These are phyloP conservation scores for Cecropterus lyciades DNA, from an alignment of 1,140 invertebrate species.

Conservation along the genomic window DNA sequence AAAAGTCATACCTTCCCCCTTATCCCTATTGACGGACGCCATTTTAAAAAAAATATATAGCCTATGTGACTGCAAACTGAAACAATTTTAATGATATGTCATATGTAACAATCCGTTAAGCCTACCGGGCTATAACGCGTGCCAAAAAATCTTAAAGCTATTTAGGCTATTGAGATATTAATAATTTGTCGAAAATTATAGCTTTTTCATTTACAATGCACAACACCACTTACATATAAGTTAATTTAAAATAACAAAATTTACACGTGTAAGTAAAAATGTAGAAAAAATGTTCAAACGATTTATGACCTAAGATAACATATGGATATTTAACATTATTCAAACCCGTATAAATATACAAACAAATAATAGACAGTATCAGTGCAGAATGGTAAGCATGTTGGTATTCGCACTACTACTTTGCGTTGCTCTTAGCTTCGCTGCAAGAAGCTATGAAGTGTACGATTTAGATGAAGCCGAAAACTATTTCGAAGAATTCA, in stretches of 20 bases:
- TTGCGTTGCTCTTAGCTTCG: background rate
- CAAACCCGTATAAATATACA: background rate
- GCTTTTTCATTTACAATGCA: too few species aligned
- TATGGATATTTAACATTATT: background rate
- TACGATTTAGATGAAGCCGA: slow-evolving; percentile 1
- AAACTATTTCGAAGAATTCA: slow-evolving; percentile 20
- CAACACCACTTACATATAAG: too few species aligned
- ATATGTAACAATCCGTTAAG: too few species aligned
- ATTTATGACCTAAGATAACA: background rate
- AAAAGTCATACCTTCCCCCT: too few species aligned
- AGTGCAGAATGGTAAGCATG: slow-evolving; percentile 3
- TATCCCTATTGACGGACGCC: too few species aligned
- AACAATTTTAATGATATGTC: too few species aligned
- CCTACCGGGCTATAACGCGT: too few species aligned
- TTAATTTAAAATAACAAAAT: background rate
- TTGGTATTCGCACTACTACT: background rate
- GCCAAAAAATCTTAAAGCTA: too few species aligned
- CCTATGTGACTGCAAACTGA: too few species aligned
- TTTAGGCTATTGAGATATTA: too few species aligned
- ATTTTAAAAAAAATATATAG: too few species aligned
- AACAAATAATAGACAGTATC: background rate
- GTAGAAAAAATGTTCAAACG: background rate
- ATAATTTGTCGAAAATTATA: too few species aligned
- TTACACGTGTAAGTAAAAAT: background rate
- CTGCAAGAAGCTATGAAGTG: background rate